Evolutionary conservation across 2,888 invertebrate species (phyloP).

Genomic region (Orthosia gracilis): DNA sequence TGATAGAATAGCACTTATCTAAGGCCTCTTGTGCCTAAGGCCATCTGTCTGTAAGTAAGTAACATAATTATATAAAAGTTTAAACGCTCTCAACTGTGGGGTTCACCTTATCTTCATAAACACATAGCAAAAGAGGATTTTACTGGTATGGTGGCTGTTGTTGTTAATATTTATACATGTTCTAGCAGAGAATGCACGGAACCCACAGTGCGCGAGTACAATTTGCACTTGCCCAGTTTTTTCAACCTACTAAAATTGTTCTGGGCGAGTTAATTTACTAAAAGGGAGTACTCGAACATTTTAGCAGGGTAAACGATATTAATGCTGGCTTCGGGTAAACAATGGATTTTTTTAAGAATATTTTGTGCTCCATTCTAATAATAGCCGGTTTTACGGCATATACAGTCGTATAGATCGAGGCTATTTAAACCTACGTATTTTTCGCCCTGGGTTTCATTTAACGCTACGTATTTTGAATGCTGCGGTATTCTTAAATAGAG

Average conservation of each 20-base stretch:
- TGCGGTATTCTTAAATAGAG: no score
- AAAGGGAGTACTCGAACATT: constrained; percentile 39
- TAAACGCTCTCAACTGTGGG: no score
- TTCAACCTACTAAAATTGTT: constrained; percentile 37
- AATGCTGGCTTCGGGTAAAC: constrained; percentile 31
- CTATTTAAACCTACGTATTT: constrained; percentile 2
- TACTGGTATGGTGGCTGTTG: no score
- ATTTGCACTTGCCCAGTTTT: not conserved
- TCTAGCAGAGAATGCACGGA: no score
- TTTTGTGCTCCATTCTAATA: no score
- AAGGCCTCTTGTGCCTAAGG: no score
- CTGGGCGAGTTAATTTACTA: constrained; percentile 51
- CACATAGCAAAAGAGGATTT: no score
- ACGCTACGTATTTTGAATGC: not conserved
- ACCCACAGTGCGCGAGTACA: not conserved
- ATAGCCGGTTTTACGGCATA: constrained; percentile 34
- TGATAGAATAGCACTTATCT: no score
- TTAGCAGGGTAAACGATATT: constrained; percentile 43
- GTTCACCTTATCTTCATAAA: no score
- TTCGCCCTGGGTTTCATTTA: not conserved
- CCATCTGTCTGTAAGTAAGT: no score
- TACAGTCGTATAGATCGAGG: not conserved
- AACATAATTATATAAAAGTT: no score
- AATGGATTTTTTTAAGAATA: constrained; percentile 8
- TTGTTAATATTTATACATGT: no score